Evolutionary conservation across 1,140 invertebrate species (phyloP), one percentile per base, ranked within the genome.

Genomic region (Drosophila carrolli): DNA sequence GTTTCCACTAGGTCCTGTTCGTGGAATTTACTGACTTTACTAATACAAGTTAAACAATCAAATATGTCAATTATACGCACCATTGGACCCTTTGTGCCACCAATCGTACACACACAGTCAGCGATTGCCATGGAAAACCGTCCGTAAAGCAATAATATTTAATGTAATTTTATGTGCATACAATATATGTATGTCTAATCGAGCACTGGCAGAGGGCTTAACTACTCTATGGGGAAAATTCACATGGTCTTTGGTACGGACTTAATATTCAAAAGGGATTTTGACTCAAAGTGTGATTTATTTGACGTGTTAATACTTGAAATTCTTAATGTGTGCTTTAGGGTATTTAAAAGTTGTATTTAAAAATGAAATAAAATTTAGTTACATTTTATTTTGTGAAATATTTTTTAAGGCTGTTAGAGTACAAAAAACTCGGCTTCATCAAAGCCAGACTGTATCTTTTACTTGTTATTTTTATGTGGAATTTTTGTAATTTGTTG

Each of bases 41-140:
- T 82, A 82, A 86, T 79, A 56, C 75, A 88, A 76, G 47, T 68
- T 62, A 66, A 73, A 76, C 66, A 86, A 75, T 61, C 51, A 65
- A 74, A 74, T 59, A 66, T 78, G 48, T 83, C 80, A 89, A 88
- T 89, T 77, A 88, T 78, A 89, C 84, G 84, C 84, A 78, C 72
- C 58, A 72, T 77, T 83, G 73, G 66, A 48, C 37, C 62, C 51
- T 54, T 68, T 83, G 50, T 60, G 41, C 53, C 23, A 62, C 48
- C 40, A 70, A 72, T 68, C 65, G 54, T 46, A 46, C 23, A 37
- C 54, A 46, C 23, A 16, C 54, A 62, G 6, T 13, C 61, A 37
- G 43, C 11, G 35, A 68, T n/a, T 27, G 44, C 43, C 43, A 48
- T 68, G 41, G 27, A 70, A 32, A 56, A 29, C 37, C 35, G 8